phyloP scores from a whole-genome alignment of 2,888 invertebrate genomes.

The Macrophya alboannulata region DNA sequence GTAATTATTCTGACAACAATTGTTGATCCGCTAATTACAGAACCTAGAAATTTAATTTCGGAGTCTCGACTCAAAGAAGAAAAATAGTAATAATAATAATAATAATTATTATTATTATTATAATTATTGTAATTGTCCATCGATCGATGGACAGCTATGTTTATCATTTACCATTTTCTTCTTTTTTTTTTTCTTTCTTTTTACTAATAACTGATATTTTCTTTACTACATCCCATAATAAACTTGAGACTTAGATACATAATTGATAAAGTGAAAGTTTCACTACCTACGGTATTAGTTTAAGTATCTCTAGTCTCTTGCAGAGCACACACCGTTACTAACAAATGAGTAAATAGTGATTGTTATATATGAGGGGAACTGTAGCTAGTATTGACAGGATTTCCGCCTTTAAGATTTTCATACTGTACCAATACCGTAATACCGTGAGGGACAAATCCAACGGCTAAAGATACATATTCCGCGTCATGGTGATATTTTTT shows the following conservation, averaged over 20 bases:
- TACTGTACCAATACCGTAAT: background rate
- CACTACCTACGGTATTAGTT: constrained; percentile 36
- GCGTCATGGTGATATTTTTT: background rate
- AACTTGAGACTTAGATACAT: constrained; percentile 25
- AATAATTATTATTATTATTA: background rate
- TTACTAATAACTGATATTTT: constrained; percentile 17
- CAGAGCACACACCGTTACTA: constrained; percentile 28
- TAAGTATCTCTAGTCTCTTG: background rate
- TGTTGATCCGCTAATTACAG: constrained; percentile 17
- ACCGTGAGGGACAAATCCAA: background rate
- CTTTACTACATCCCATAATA: constrained; percentile 13
- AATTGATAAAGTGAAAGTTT: constrained; percentile 54
- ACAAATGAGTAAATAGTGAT: constrained; percentile 32
- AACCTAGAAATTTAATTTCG: background rate
- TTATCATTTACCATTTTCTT: too few species aligned
- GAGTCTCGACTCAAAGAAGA: background rate
- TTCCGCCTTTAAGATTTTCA: constrained; percentile 26
- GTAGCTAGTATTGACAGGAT: constrained; percentile 30
- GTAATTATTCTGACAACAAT: constrained; percentile 26
- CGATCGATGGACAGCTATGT: background rate
- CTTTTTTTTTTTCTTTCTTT: background rate
- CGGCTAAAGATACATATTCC: background rate
- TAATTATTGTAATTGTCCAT: background rate
- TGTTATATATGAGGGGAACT: background rate
- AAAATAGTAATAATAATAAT: background rate